Evolutionary conservation across 2,797 vertebrate genomes (phyloP), one percentile per base, ranked within the genome.

Genomic region (Parambassis ranga): DNA sequence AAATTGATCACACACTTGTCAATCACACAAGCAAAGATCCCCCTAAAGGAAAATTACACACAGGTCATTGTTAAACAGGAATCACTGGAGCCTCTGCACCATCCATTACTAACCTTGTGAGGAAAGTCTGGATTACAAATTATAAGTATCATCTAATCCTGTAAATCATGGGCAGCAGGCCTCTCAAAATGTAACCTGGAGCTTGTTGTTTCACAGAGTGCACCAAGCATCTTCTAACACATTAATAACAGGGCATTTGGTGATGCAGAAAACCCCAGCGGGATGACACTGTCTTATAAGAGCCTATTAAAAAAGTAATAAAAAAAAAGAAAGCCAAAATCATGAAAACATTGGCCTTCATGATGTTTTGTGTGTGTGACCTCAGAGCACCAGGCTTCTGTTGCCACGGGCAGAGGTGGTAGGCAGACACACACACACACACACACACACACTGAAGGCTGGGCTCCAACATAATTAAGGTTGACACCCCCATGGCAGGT

Each of bases 221-320:
- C 46, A 36, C 31, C 0, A 4, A 53, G 64, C 31, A 27, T 53
- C 69, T 44, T 43, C 58, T 13, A 18, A 33, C 43, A 30, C 65
- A 63, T 37, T 64, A 59, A 66, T 56, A 77, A 49, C 58, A 36
- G 7, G 23, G 56, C 49, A 33, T 65, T 69, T 60, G 63, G 33
- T 65, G 78, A 67, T 56, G 31, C 39, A 59, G 77, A 71, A 63
- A 58, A 61, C 55, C 71, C 75, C 76, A 46, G 16, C 27, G 75
- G 84, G 82, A 82, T 70, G 58, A 73, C 9, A n/a, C 5, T 0
- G 37, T 76, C 73, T 82, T 78, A 76, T 6, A 66, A 79, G 81
- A 79, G 75, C 70, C 73, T 52, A 85, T 82, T 84, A 87, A 71
- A 60, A 75, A 43, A 11, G 7, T 23, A 41, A 39, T 20, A 6